A percentile compares a stretch with the other conserved stretches of the same genome.
phyloP scores from a whole-genome alignment of 2,797 vertebrate genomes.

The Pangasius krempfi region DNA sequence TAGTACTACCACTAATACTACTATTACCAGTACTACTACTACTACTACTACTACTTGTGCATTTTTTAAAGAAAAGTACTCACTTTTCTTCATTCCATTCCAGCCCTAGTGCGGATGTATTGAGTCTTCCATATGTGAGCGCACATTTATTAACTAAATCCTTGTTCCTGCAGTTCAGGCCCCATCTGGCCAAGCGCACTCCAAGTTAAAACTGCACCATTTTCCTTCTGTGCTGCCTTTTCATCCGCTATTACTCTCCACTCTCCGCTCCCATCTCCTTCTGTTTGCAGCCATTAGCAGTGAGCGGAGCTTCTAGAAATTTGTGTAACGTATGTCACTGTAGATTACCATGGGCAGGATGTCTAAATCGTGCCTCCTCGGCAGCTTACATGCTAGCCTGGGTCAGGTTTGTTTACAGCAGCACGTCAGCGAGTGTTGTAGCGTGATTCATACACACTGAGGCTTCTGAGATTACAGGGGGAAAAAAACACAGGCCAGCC shows the following conservation, averaged over 20 bases:
- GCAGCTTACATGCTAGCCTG: not conserved
- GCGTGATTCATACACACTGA: not conserved
- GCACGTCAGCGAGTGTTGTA: not conserved
- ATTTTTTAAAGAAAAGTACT: not conserved
- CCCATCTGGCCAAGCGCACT: conserved; percentile 21
- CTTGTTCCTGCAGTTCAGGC: conserved; percentile 16
- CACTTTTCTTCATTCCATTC: not conserved
- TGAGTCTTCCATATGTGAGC: not conserved
- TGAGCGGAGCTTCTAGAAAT: conserved; percentile 11
- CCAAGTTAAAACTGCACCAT: not conserved
- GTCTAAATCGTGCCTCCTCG: not conserved
- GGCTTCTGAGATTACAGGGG: conserved; percentile 4
- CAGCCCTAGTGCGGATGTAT: not conserved
- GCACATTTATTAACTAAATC: conserved; percentile 15
- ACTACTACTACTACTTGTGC: not conserved
- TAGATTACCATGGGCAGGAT: conserved; percentile 21
- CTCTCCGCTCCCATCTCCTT: conserved; percentile 16
- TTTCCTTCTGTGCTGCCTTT: conserved; percentile 16
- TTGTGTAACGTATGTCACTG: conserved; percentile 35
- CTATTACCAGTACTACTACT: too few species aligned
- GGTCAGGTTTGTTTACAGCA: conserved; percentile 7
- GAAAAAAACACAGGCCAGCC: not conserved
- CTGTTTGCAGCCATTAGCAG: conserved; percentile 30
- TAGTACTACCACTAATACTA: too few species aligned
- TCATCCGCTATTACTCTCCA: conserved; percentile 27